These are phyloP conservation scores for Darevskia mixta DNA, from an alignment of 2,797 vertebrate species.

Conservation along the genomic window DNA sequence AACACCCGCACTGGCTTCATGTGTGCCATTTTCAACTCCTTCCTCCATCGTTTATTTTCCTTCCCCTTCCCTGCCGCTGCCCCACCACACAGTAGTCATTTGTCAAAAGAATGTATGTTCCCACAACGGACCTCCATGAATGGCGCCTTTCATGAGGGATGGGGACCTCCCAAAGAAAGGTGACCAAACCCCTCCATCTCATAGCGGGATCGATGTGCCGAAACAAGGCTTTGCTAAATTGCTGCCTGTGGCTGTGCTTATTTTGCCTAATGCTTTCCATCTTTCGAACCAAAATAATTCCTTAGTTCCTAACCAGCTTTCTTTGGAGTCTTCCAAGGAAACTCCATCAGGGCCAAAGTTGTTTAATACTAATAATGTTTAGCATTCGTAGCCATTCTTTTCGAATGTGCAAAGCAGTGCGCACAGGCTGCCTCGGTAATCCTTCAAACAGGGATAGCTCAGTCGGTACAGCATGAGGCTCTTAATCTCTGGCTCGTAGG, in stretches of 20 bases:
- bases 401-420: background rate
- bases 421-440: background rate
- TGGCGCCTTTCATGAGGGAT: background rate
- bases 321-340: background rate
- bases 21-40: background rate
- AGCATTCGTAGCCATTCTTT: too few species aligned
- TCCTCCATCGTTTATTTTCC: conserved; percentile 4
- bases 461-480: too few species aligned
- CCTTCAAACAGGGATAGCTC: too few species aligned
- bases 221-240: background rate
- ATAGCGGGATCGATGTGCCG: background rate
- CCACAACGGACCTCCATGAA: conserved; percentile 11
- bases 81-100: background rate
- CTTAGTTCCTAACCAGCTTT: background rate
- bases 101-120: conserved; percentile 14
- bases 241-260: background rate
- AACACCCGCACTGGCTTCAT: background rate
- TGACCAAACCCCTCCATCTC: background rate
- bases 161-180: background rate
- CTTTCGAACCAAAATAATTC: background rate
- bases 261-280: background rate
- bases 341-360: background rate
- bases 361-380: background rate
- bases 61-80: background rate
- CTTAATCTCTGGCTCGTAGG: too few species aligned